Conservation (phyloP, 1,140 invertebrate species). For the Brachionus paranguensis region DNA sequence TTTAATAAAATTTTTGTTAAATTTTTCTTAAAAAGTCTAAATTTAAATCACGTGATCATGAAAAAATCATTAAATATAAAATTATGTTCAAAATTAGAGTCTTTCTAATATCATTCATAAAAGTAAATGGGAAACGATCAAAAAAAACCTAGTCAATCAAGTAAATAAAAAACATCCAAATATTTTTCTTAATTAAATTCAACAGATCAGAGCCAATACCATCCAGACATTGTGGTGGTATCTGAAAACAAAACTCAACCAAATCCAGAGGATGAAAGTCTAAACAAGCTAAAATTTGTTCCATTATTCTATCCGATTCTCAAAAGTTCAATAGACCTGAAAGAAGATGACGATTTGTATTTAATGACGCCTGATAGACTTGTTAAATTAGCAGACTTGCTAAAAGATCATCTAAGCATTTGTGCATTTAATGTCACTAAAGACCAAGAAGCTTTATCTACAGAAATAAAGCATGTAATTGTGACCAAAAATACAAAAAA, state of each 20-base stretch:
- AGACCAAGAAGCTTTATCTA: constrained; percentile 34
- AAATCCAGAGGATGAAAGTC: neutral
- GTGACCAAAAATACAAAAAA: neutral
- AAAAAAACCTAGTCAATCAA: constrained; percentile 17
- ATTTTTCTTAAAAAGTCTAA: neutral
- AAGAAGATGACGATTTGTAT: constrained; percentile 7
- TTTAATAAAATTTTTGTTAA: neutral
- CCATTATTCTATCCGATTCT: constrained; percentile 38
- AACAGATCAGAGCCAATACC: neutral
- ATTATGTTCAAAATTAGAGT: neutral
- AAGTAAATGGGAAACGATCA: constrained; percentile 27
- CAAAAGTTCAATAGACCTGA: constrained; percentile 15
- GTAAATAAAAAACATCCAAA: neutral
- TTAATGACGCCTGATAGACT: neutral
- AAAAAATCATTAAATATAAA: neutral
- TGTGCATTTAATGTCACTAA: constrained; percentile 36
- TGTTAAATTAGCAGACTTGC: neutral
- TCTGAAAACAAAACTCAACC: constrained; percentile 1
- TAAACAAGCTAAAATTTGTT: constrained; percentile 28
- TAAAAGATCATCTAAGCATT: constrained; percentile 15
- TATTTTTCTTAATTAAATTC: neutral
- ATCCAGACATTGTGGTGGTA: constrained; percentile 38
- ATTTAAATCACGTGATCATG: neutral
- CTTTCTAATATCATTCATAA: neutral
- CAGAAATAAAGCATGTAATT: constrained; percentile 37